Conservation (phyloP, 2,797 vertebrate species). For the Gambelia wislizenii region DNA sequence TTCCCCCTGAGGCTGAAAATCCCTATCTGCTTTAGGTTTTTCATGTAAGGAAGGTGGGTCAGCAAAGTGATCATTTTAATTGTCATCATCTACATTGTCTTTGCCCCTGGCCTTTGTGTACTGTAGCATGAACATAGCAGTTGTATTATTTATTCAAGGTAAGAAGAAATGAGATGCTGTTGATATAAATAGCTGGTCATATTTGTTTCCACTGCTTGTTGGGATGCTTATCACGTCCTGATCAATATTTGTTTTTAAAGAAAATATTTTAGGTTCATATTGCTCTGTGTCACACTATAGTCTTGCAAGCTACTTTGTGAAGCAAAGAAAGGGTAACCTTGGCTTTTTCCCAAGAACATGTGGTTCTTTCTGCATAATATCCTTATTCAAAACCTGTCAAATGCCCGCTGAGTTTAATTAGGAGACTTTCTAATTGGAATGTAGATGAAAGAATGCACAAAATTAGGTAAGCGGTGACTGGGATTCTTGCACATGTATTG, state of each 20-base stretch:
- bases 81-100: neutral
- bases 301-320: slow-evolving; percentile 2
- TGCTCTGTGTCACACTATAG: neutral
- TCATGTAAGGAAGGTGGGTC: neutral
- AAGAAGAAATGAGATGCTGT: neutral
- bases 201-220: neutral
- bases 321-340: neutral
- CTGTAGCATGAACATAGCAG: neutral
- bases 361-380: neutral
- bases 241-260: neutral
- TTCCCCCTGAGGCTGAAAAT: neutral
- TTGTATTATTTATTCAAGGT: neutral
- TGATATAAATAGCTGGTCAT: neutral
- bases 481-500: neutral
- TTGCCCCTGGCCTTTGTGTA: neutral
- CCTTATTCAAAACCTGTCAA: neutral
- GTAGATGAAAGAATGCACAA: slow-evolving; percentile 5
- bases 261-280: slow-evolving; percentile 2
- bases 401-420: slow-evolving; percentile 30
- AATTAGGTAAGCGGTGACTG: neutral
- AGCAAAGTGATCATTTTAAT: neutral
- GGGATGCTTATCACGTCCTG: neutral
- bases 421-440: slow-evolving; percentile 13
- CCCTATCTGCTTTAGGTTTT: neutral
- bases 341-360: neutral